Conservation (phyloP, 2,113 vertebrate genomes). For the Acrocephalus kingi region DNA sequence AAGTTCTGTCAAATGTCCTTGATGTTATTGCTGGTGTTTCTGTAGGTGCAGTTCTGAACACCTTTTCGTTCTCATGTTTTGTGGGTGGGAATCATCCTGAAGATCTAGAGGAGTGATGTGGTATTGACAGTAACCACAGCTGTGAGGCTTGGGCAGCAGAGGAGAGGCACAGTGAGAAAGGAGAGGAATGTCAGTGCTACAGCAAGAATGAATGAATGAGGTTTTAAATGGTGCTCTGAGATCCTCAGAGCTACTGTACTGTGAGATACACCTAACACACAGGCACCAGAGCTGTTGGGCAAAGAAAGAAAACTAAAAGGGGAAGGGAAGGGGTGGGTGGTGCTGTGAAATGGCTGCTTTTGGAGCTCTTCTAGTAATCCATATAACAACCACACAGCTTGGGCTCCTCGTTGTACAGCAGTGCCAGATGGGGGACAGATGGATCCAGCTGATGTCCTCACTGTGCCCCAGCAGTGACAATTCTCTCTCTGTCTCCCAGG, state of each 20-base stretch:
- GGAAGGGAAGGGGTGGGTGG: background rate
- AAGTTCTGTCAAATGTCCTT: background rate
- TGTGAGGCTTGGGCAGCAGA: background rate
- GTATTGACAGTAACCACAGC: background rate
- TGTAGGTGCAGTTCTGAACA: background rate
- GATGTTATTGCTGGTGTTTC: background rate
- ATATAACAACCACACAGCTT: background rate
- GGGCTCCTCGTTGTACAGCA: background rate
- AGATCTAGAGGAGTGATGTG: background rate
- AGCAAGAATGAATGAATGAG: background rate
- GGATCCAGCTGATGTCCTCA: background rate
- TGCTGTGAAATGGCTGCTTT: background rate
- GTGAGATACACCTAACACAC: background rate
- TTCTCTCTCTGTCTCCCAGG: conserved; percentile 54
- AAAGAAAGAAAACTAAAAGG: background rate
- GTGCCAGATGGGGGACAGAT: rapidly evolving
- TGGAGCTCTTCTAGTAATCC: background rate
- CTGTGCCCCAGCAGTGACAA: rapidly evolving
- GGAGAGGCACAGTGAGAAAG: background rate
- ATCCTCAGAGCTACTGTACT: background rate
- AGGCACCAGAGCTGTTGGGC: background rate
- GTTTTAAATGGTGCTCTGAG: background rate
- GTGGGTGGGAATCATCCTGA: background rate
- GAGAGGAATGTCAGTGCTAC: background rate
- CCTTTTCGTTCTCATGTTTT: background rate